Evolutionary conservation across 92 coral and sea anemone species (phyloP), one percentile per base, ranked within the genome.

Genomic region (Siderastrea radians): DNA sequence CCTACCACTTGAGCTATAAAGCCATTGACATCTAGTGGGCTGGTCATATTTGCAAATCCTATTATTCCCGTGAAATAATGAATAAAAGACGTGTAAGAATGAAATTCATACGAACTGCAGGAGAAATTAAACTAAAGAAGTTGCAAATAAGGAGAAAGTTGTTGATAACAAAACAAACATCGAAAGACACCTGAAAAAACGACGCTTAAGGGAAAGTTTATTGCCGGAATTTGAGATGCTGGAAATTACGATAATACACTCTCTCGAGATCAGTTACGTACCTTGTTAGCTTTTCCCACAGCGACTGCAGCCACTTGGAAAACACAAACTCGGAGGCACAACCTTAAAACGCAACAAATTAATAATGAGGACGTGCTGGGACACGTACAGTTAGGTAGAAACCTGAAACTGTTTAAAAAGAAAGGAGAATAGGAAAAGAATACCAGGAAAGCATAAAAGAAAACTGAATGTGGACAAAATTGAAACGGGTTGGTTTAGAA

Each of bases 281-380:
- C 99, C 98, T 97, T 71, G 96, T 92, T 65, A 96, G 67, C 59
- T 90, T 94, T 54, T 97, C 99, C 97, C 96, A 92, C 54, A 97
- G 82, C 19, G 99, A 97, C 87, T 97, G 99, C 7, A 96, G 92
- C 99, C 99, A 97, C 87, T 94, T 93, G 16, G 90, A 82, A 78
- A 97, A 97, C 85, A 84, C 96, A 78, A 97, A 97, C 73, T 97
- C 99, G 13, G 95, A 82, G 17, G 99, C 99, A 45, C 96, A 91
- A 51, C 99, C 99, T 97, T 77, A 47, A 13, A 72, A 72, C 38
- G 45, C 11, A 66, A 67, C 7, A 7, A 74, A 9, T 61, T 0
- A 71, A 46, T 50, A 52, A 26, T 26, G 2, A 38, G 1, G 4
- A 58, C 3, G 58, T 81, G 2, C 44, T 0, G 3, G 7, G 51